phyloP scores from a whole-genome alignment of 2,888 invertebrate genomes.

The Drosophila nigricruria region DNA sequence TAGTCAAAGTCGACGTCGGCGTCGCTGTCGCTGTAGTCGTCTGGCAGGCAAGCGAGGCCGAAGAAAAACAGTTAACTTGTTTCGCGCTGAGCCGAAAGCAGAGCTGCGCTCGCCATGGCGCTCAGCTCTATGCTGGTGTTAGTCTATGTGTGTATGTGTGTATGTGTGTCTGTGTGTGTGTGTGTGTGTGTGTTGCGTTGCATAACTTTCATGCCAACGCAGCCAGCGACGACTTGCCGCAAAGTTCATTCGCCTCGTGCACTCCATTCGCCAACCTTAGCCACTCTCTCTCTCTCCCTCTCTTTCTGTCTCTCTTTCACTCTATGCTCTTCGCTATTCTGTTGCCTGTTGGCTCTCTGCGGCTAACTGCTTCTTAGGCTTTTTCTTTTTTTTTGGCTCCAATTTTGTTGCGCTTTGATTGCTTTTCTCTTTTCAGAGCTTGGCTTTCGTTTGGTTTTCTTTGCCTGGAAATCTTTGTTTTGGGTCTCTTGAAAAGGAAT shows the following conservation, averaged over 20 bases:
- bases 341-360: conserved; percentile 51
- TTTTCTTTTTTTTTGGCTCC: conserved; percentile 40
- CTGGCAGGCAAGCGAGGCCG: conserved; percentile 52
- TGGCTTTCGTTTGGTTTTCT: conserved; percentile 67
- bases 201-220: conserved; percentile 83
- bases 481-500: conserved; percentile 66
- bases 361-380: conserved; percentile 46
- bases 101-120: conserved; percentile 62
- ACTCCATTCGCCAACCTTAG: conserved; percentile 75
- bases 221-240: conserved; percentile 65
- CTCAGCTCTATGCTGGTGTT: conserved; percentile 42
- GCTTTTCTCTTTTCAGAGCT: conserved; percentile 69
- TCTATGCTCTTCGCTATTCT: conserved; percentile 27
- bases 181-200: conserved; percentile 72
- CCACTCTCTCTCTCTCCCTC: conserved; percentile 22
- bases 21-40: conserved; percentile 37
- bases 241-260: conserved; percentile 85
- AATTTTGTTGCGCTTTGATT: conserved; percentile 38
- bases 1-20: conserved; percentile 51
- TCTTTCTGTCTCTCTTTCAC: conserved; percentile 14
- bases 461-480: conserved; percentile 35
- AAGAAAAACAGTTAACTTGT: conserved; percentile 77
- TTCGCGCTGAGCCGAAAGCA: conserved; percentile 66
- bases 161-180: conserved; percentile 10
- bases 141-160: conserved; percentile 22